phyloP scores from a whole-genome alignment of 2,113 vertebrate genomes.

The Bothrops jararaca region DNA sequence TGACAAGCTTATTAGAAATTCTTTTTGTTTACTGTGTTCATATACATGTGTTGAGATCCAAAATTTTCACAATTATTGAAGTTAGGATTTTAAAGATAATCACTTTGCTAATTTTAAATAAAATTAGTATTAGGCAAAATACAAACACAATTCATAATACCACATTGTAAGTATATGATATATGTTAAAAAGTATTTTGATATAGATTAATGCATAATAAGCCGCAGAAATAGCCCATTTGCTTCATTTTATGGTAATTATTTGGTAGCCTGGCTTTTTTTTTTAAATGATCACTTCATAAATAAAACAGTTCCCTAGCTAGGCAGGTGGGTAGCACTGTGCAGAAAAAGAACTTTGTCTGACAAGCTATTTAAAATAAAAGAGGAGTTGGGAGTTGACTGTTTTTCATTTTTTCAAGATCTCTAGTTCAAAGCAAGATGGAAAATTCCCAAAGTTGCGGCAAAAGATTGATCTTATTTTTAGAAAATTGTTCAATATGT shows the following conservation, averaged over 20 bases:
- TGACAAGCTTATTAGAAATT: background rate
- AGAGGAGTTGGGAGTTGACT: background rate
- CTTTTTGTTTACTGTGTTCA: background rate
- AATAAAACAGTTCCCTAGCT: background rate
- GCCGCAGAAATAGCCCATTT: constrained; percentile 8
- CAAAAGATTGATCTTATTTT: constrained; percentile 1
- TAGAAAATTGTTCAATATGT: background rate
- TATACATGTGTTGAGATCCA: background rate
- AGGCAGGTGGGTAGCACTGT: background rate
- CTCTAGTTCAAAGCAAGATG: constrained; percentile 9
- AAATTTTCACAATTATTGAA: background rate
- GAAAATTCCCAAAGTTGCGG: constrained; percentile 24
- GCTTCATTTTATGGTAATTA: background rate
- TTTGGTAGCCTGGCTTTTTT: background rate
- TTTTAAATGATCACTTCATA: background rate
- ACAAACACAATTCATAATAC: background rate
- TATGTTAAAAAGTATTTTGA: background rate
- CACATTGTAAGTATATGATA: background rate
- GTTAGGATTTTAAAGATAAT: background rate
- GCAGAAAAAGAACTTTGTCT: background rate
- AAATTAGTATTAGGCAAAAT: background rate
- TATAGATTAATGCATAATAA: background rate
- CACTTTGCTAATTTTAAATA: background rate
- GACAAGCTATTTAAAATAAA: background rate
- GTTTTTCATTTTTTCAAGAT: background rate